These are phyloP conservation scores for Pomatorhinus ruficollis DNA, from an alignment of 2,113 vertebrate genomes.

Conservation along the genomic window DNA sequence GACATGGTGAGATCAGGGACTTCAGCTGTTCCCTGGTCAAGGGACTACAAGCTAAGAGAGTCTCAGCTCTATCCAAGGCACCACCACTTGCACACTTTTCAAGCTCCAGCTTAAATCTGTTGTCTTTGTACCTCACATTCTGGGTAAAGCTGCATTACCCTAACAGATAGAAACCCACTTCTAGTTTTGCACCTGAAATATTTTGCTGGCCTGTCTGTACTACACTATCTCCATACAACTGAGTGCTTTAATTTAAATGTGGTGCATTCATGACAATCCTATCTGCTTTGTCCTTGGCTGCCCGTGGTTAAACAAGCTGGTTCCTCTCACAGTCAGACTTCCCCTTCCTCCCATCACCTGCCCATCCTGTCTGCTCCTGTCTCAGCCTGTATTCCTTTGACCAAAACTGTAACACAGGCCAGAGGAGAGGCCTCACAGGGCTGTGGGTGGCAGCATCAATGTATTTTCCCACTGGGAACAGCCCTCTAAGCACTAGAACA, in stretches of 20 bases:
- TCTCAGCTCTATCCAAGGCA: background rate
- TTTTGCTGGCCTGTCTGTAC: background rate
- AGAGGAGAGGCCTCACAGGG: background rate
- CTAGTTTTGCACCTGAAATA: background rate
- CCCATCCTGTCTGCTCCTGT: background rate
- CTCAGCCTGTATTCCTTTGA: background rate
- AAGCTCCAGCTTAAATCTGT: background rate
- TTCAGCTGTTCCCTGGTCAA: background rate
- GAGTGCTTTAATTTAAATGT: background rate
- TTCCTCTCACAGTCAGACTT: background rate
- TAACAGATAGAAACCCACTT: background rate
- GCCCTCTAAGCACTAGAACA: background rate
- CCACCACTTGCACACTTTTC: background rate
- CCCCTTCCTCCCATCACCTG: background rate
- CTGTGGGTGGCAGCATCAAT: background rate
- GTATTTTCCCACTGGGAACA: background rate
- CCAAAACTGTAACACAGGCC: background rate
- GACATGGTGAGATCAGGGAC: background rate
- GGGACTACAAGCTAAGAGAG: background rate
- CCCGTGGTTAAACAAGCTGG: background rate
- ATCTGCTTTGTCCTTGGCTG: background rate
- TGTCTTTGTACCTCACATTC: background rate
- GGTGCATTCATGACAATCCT: background rate
- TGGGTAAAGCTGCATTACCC: background rate
- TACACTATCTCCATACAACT: background rate